Evolutionary conservation across 2,888 invertebrate genomes (phyloP), one percentile per base, ranked within the genome.

Genomic region (Blastobasis lacticolella): DNA sequence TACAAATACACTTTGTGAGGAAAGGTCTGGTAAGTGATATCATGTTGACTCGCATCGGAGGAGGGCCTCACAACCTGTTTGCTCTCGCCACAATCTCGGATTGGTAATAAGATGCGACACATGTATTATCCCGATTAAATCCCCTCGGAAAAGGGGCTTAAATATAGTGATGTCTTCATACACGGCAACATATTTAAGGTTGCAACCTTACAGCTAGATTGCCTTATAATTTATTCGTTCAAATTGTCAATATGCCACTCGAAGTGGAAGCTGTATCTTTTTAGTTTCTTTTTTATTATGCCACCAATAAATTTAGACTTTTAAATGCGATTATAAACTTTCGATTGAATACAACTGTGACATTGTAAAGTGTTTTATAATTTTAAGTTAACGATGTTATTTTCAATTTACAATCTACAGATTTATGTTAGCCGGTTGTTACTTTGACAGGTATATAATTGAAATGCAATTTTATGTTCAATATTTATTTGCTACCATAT

Each of bases 71-170:
- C 70, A 74, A 74, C 75, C 72, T 82, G 85, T 87, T 86, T 86
- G 80, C 79, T 76, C 73, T 71, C 65, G 70, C 78, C 78, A 79
- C 79, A 81, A 81, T 81, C 82, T 81, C 70, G 78, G 86, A 85
- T 84, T 80, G 79, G 84, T 86, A 85, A 85, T 85, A 84, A 81
- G 85, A 86, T 83, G 83, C 81, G 87, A 85, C 86, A 85, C 79
- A 81, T 81, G 84, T 83, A 82, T 83, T 84, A 85, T 83, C 78
- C 77, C 75, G 78, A 83, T 82, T 84, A 82, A 80, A 83, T 78
- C 84, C 83, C 78, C 70, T 61, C 64, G 69, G 78, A 77, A 75
- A 76, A 73, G 76, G 76, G 77, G 76, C 77, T 82, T 78, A 78
- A 64, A 69, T 66, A 60, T 81, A 81, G 81, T 80, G 81, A 77